phyloP scores from a whole-genome alignment of 2,888 invertebrate genomes.

The Pyralis farinalis region DNA sequence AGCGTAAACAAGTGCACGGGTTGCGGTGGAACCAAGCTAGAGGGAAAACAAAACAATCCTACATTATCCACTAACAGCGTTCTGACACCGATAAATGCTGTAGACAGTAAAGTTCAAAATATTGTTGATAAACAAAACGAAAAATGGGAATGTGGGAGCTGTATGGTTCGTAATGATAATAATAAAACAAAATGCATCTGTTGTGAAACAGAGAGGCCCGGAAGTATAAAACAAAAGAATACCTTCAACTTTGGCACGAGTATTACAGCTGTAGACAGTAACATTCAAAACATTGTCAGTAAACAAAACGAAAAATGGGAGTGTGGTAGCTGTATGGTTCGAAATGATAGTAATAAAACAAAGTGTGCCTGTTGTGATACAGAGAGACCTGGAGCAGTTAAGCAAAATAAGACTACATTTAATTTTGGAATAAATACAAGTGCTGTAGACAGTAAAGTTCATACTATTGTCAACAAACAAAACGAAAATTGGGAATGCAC shows the following conservation, averaged over 20 bases:
- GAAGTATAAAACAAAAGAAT: slow-evolving; percentile 22
- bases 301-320: too few species aligned
- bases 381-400: not conserved
- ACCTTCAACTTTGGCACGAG: slow-evolving; percentile 4
- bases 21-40: slow-evolving; percentile 39
- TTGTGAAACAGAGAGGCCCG: slow-evolving; percentile 45
- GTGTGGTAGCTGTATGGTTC: not conserved
- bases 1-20: slow-evolving; percentile 43
- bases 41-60: slow-evolving; percentile 15
- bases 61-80: slow-evolving; percentile 9
- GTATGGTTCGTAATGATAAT: slow-evolving; percentile 52
- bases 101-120: slow-evolving; percentile 30
- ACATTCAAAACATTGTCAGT: too few species aligned
- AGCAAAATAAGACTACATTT: not conserved
- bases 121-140: slow-evolving; percentile 37
- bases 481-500: slow-evolving; percentile 10
- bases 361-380: not conserved
- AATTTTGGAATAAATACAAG: too few species aligned
- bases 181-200: slow-evolving; percentile 47
- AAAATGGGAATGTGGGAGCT: slow-evolving; percentile 58
- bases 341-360: not conserved
- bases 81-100: slow-evolving; percentile 2
- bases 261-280: not conserved
- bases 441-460: not conserved
- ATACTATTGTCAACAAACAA: not conserved